Evolutionary conservation across 2,797 vertebrate species (phyloP).

Genomic region (Helicolenus hilgendorfi): DNA sequence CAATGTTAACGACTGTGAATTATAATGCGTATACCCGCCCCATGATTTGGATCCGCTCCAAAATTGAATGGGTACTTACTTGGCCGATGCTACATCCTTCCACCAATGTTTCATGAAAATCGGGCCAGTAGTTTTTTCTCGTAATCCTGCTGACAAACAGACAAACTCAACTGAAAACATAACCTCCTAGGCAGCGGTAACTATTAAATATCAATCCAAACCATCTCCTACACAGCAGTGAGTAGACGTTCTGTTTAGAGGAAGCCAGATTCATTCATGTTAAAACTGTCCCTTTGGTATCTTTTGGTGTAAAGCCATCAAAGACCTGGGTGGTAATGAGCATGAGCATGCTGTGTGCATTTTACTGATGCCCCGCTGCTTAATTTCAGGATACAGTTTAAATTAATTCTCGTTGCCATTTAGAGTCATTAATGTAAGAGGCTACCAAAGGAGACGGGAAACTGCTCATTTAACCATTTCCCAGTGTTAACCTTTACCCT

Average conservation of each 20-base stretch:
- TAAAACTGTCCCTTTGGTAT: constrained; percentile 23
- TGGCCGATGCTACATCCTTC: neutral
- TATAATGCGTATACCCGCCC: neutral
- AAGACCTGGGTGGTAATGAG: constrained; percentile 17
- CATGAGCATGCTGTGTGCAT: constrained; percentile 6
- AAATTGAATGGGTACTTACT: neutral
- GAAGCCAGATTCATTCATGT: neutral
- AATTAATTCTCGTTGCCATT: constrained; percentile 24
- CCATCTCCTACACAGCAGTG: neutral
- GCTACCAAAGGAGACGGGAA: constrained; percentile 9
- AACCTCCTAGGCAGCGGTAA: neutral
- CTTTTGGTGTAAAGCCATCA: constrained; percentile 2
- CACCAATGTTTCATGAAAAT: neutral
- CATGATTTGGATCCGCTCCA: neutral
- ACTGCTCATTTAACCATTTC: constrained; percentile 5
- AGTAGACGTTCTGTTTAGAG: neutral
- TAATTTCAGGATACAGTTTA: constrained; percentile 12
- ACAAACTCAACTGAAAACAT: neutral
- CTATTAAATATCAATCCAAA: neutral
- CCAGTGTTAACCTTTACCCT: constrained; percentile 4
- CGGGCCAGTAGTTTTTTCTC: neutral
- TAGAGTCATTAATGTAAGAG: constrained; percentile 8
- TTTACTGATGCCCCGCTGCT: constrained; percentile 1
- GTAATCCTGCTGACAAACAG: neutral
- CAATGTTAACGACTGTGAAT: neutral